phyloP scores from a whole-genome alignment of 2,888 invertebrate species.

The Anorthoa munda region DNA sequence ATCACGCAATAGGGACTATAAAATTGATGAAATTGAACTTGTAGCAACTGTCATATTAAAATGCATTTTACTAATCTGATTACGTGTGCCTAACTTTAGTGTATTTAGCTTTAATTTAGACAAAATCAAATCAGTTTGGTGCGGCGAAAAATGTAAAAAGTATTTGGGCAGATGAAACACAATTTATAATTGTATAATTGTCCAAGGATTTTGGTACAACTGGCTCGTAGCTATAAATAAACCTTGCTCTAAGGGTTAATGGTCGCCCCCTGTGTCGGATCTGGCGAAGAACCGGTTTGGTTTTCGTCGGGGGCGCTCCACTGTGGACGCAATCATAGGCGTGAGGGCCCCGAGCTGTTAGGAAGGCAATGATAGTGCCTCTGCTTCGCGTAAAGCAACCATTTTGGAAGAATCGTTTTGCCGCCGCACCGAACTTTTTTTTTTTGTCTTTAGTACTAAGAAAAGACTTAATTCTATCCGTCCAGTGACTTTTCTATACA shows the following conservation, averaged over 20 bases:
- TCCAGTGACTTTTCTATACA: conserved; percentile 21
- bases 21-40: not conserved
- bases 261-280: too few relatives aligned
- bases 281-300: too few relatives aligned
- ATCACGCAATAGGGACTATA: too few relatives aligned
- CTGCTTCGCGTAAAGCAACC: too few relatives aligned
- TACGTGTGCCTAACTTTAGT: conserved; percentile 14
- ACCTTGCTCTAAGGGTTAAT: too few relatives aligned
- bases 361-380: too few relatives aligned
- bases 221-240: too few relatives aligned
- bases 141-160: not conserved
- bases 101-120: conserved; percentile 42
- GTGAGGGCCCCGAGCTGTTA: too few relatives aligned
- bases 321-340: too few relatives aligned
- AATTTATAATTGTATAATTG: too few relatives aligned
- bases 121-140: conserved; percentile 7
- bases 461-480: conserved; percentile 40
- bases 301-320: too few relatives aligned
- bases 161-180: not conserved
- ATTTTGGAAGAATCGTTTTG: not conserved
- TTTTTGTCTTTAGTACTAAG: conserved; percentile 37
- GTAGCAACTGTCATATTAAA: not conserved
- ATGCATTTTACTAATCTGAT: not conserved
- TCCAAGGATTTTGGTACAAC: too few relatives aligned
- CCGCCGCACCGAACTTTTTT: not conserved